Percentiles rank a stretch among this genome's conserved stretches.
phyloP scores from a whole-genome alignment of 2,888 invertebrate genomes.

The Adela reaumurella region DNA sequence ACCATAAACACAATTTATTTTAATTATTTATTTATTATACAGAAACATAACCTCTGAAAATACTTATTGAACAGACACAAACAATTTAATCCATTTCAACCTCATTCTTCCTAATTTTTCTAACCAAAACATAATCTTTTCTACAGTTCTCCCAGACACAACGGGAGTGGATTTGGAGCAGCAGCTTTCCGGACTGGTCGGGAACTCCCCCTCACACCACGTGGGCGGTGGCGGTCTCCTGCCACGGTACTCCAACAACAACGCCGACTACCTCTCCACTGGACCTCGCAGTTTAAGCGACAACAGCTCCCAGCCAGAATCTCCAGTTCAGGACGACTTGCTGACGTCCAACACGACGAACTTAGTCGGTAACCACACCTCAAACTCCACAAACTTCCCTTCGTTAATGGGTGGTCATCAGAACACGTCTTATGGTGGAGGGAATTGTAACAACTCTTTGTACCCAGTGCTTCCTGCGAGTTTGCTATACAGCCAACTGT shows the following conservation, averaged over 20 bases:
- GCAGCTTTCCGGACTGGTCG: slow-evolving; percentile 63
- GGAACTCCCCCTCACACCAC: slow-evolving; percentile 55
- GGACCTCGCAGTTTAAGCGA: slow-evolving; percentile 77
- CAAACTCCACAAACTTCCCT: slow-evolving; percentile 62
- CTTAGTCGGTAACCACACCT: slow-evolving; percentile 57
- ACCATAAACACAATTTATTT: no score
- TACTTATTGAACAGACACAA: no score
- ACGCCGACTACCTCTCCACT: slow-evolving; percentile 59
- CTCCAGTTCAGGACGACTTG: slow-evolving; percentile 76
- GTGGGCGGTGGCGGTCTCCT: slow-evolving; percentile 58
- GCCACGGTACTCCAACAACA: slow-evolving; percentile 63
- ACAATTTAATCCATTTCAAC: no score
- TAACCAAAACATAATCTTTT: slow-evolving; percentile 13
- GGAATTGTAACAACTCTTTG: slow-evolving; percentile 68
- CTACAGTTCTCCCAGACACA: slow-evolving; percentile 72
- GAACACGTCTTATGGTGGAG: slow-evolving; percentile 54
- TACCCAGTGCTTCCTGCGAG: slow-evolving; percentile 80
- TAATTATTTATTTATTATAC: no score
- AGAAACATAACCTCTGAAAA: no score
- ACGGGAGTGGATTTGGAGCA: slow-evolving; percentile 72
- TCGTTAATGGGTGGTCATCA: slow-evolving; percentile 60
- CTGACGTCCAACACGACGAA: slow-evolving; percentile 61
- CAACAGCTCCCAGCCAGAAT: slow-evolving; percentile 78
- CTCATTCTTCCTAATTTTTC: no score
- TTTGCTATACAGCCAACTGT: slow-evolving; percentile 77